These are phyloP conservation scores for Sebastes goodei DNA, from an alignment of 2,797 vertebrate genomes.

Conservation along the genomic window DNA sequence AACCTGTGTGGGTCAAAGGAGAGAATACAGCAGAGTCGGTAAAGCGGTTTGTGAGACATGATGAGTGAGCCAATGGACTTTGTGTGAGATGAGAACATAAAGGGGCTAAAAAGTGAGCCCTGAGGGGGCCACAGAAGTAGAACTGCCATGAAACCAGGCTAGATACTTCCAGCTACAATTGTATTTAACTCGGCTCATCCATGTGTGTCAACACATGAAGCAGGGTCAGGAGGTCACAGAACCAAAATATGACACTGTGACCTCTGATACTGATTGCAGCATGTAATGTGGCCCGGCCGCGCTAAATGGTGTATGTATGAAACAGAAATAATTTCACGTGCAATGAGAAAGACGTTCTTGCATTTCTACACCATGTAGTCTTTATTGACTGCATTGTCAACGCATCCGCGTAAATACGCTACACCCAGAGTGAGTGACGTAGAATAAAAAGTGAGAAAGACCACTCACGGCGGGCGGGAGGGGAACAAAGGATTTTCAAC, in stretches of 20 bases:
- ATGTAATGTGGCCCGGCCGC: not conserved
- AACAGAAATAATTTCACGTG: fast-evolving
- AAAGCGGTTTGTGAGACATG: not conserved
- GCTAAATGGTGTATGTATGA: not conserved
- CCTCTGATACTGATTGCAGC: not conserved
- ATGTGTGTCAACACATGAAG: not conserved
- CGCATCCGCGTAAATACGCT: not conserved
- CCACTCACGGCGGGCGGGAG: no score
- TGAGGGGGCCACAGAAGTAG: not conserved
- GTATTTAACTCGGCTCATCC: not conserved
- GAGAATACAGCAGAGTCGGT: not conserved
- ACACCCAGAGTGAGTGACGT: not conserved
- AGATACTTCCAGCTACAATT: not conserved
- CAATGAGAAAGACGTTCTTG: not conserved
- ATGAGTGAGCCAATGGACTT: not conserved
- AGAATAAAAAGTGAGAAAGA: not conserved
- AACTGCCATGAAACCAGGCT: not conserved
- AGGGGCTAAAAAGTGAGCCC: not conserved
- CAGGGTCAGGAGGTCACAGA: not conserved
- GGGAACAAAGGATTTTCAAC: not conserved
- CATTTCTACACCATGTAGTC: not conserved
- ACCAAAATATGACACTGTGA: not conserved
- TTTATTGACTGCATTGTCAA: not conserved
- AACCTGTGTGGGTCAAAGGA: not conserved
- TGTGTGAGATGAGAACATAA: not conserved